Conservation (phyloP, 2,888 invertebrate genomes). For the Thera obeliscata region DNA sequence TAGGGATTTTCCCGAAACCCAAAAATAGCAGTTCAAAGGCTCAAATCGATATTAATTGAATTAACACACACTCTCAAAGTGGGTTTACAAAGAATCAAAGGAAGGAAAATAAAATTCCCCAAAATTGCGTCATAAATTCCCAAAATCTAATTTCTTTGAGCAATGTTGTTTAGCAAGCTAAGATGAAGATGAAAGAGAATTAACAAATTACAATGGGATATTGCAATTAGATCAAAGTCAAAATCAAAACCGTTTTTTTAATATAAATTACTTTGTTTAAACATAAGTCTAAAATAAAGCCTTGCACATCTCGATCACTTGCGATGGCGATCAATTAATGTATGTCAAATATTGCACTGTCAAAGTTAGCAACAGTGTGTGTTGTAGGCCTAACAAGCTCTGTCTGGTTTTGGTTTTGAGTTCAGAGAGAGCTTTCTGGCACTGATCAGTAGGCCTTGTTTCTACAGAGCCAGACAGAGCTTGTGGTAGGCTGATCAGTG, state of each 20-base stretch:
- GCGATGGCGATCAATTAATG: too few species aligned
- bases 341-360: too few species aligned
- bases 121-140: slow-evolving; percentile 58
- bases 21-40: slow-evolving; percentile 35
- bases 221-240: background rate
- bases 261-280: too few species aligned
- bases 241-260: background rate
- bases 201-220: background rate
- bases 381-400: too few species aligned
- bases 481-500: too few species aligned
- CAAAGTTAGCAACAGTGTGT: too few species aligned
- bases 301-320: too few species aligned
- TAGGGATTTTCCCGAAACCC: slow-evolving; percentile 24
- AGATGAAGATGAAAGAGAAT: slow-evolving; percentile 6
- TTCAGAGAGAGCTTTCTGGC: too few species aligned
- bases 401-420: too few species aligned
- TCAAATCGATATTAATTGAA: slow-evolving; percentile 59
- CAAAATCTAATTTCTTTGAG: slow-evolving; percentile 50
- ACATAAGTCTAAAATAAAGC: too few species aligned
- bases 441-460: too few species aligned
- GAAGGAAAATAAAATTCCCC: slow-evolving; percentile 34
- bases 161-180: slow-evolving; percentile 56
- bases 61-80: slow-evolving; percentile 60
- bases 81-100: slow-evolving; percentile 36
- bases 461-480: too few species aligned